These are phyloP conservation scores for Ornithoptera alexandrae DNA, from an alignment of 2,888 invertebrate species.

Conservation along the genomic window DNA sequence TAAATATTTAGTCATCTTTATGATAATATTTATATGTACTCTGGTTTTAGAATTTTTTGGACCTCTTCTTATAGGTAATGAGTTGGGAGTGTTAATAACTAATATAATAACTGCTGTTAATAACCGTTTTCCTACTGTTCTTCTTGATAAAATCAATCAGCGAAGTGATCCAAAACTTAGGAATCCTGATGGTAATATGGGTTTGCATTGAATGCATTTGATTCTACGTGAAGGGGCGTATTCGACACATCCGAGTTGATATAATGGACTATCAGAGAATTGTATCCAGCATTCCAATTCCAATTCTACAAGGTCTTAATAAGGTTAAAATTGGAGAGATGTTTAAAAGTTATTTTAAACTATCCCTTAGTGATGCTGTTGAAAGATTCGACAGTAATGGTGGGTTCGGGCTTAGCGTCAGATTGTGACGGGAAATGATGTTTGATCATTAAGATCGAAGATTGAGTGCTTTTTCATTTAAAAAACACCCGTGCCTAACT, in stretches of 20 bases:
- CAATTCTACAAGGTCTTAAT: background rate
- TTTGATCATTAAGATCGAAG: conserved; percentile 24
- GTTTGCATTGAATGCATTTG: conserved; percentile 9
- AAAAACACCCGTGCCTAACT: conserved; percentile 10
- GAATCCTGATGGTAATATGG: conserved; percentile 42
- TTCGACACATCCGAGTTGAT: conserved; percentile 44
- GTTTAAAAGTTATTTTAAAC: conserved; percentile 40
- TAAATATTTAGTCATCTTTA: too few species aligned
- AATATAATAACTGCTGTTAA: too few species aligned
- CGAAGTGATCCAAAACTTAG: conserved; percentile 7
- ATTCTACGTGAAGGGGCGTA: conserved; percentile 38
- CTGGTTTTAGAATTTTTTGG: too few species aligned
- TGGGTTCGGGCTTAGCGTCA: conserved; percentile 38
- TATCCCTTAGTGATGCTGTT: conserved; percentile 32
- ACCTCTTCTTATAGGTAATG: too few species aligned
- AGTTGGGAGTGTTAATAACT: too few species aligned
- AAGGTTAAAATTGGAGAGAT: conserved; percentile 25
- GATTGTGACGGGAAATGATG: conserved; percentile 34
- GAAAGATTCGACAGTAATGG: conserved; percentile 60
- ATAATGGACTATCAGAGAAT: conserved; percentile 47
- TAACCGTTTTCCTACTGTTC: background rate
- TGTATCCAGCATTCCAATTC: background rate
- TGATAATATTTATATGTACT: too few species aligned
- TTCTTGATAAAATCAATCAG: conserved; percentile 14
- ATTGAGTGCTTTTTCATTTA: conserved; percentile 32